A percentile compares a stretch with the other conserved stretches of the same genome.
These are phyloP conservation scores for Galeopterus variegatus DNA, from an alignment of 2,113 vertebrate species.

Conservation along the genomic window DNA sequence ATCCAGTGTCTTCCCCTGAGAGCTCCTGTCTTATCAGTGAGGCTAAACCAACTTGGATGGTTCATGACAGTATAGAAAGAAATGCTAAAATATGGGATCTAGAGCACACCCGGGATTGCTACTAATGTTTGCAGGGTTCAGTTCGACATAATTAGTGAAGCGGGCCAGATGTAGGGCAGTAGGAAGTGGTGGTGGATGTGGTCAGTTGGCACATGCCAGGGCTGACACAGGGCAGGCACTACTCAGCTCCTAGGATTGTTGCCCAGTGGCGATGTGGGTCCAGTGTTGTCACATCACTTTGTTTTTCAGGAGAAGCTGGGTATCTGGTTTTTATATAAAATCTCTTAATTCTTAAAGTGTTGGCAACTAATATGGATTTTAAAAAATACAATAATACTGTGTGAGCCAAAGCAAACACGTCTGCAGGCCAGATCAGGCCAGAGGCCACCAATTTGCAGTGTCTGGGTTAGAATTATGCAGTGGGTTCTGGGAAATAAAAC, in stretches of 20 bases:
- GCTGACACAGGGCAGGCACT: no score
- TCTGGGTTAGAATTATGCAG: slow-evolving; percentile 11
- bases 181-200: background rate
- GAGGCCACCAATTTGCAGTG: slow-evolving; percentile 30
- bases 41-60: background rate
- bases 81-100: background rate
- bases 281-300: background rate
- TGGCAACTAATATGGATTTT: slow-evolving; percentile 23
- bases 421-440: background rate
- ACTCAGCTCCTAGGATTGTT: background rate
- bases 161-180: background rate
- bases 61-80: background rate
- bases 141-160: background rate
- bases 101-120: background rate
- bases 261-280: background rate
- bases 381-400: background rate
- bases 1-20: background rate
- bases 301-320: slow-evolving; percentile 38
- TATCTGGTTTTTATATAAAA: background rate
- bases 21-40: background rate
- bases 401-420: slow-evolving; percentile 44
- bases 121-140: background rate
- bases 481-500: background rate
- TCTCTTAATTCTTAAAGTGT: slow-evolving; percentile 61
- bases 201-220: background rate